Percentiles rank a stretch among this genome's conserved stretches.
Evolutionary conservation across 37 sponge, comb jelly and placozoan genomes (phyloP).

Genomic region (Halichondria panicea): DNA sequence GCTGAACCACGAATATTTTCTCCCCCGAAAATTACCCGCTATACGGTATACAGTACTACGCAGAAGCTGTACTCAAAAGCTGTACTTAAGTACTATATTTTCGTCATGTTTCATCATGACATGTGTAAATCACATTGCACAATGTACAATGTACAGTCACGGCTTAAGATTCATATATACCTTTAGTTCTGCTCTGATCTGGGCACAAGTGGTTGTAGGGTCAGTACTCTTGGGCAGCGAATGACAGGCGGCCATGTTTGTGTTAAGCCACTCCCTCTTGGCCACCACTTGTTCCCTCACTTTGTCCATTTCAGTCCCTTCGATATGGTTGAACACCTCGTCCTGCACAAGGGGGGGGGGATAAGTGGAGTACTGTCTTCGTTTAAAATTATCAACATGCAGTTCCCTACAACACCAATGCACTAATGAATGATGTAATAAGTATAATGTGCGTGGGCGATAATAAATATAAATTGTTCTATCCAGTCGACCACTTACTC

Average conservation of each 20-base stretch:
- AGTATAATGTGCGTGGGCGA: background rate
- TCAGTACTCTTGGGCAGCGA: slow-evolving; percentile 35
- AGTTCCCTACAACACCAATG: background rate
- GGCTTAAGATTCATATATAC: slow-evolving; percentile 24
- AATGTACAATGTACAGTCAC: background rate
- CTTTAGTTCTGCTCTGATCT: slow-evolving; percentile 67
- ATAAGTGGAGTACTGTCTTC: too few species aligned
- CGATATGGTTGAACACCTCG: slow-evolving; percentile 87
- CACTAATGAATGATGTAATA: background rate
- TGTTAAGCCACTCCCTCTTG: slow-evolving; percentile 78
- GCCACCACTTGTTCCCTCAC: slow-evolving; percentile 61
- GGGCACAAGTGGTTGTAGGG: slow-evolving; percentile 58
- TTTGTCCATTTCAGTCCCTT: slow-evolving; percentile 81
- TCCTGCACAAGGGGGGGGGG: slow-evolving; percentile 43
- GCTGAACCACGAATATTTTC: too few species aligned
- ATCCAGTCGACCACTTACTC: slow-evolving; percentile 29
- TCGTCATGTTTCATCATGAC: too few species aligned
- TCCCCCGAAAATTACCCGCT: too few species aligned
- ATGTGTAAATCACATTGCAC: background rate
- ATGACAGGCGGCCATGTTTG: slow-evolving; percentile 47
- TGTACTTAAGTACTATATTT: too few species aligned
- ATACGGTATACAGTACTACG: too few species aligned
- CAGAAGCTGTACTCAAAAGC: too few species aligned
- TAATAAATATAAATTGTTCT: background rate
- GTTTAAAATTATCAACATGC: slow-evolving; percentile 8